phyloP scores from a whole-genome alignment of 2,888 invertebrate species.

The Biston betularia region DNA sequence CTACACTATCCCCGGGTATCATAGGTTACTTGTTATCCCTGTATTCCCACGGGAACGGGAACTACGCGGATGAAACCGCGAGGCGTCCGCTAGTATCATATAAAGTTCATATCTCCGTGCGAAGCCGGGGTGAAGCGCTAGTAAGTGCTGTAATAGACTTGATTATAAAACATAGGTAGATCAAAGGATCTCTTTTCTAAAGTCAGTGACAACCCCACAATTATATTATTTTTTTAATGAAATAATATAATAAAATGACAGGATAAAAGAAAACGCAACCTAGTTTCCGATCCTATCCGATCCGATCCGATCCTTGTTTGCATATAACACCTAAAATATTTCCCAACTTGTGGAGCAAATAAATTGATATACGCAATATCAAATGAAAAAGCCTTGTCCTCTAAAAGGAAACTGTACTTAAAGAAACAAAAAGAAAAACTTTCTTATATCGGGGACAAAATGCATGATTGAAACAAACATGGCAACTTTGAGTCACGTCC shows the following conservation, averaged over 20 bases:
- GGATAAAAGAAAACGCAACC: background rate
- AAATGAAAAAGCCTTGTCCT: conserved; percentile 49
- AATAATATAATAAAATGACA: background rate
- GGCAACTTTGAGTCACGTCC: conserved; percentile 68
- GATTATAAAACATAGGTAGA: too few relatives aligned
- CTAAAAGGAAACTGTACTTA: conserved; percentile 62
- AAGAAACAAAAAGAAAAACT: conserved; percentile 63
- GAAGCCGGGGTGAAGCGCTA: too few relatives aligned
- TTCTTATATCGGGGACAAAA: conserved; percentile 63
- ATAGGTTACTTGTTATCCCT: too few relatives aligned
- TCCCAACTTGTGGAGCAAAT: conserved; percentile 17
- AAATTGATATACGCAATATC: conserved; percentile 32
- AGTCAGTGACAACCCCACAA: too few relatives aligned
- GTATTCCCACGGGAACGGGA: too few relatives aligned
- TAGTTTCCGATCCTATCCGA: background rate
- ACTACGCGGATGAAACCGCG: too few relatives aligned
- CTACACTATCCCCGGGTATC: too few relatives aligned
- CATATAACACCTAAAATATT: background rate
- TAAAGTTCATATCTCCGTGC: too few relatives aligned
- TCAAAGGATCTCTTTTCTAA: too few relatives aligned
- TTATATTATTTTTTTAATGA: too few relatives aligned
- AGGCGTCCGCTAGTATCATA: too few relatives aligned
- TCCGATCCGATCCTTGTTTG: background rate
- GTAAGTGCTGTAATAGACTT: too few relatives aligned
- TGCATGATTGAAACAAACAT: conserved; percentile 81